These are phyloP conservation scores for Maniola hyperantus DNA, from an alignment of 2,888 invertebrate species.

Conservation along the genomic window DNA sequence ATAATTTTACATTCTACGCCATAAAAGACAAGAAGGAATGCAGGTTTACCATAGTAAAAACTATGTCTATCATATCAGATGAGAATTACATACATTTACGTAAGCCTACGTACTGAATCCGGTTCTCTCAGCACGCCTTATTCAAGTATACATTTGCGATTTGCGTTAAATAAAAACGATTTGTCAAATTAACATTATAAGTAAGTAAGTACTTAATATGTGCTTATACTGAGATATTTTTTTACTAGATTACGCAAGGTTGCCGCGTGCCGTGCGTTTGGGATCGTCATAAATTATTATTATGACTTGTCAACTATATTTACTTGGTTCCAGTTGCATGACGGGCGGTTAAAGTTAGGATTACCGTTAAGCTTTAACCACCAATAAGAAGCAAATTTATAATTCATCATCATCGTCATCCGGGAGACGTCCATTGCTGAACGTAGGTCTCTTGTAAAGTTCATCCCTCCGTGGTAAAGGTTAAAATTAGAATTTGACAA, in stretches of 20 bases:
- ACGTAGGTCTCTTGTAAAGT: too few relatives aligned
- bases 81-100: conserved; percentile 8
- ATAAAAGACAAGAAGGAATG: neutral
- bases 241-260: conserved; percentile 27
- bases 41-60: neutral
- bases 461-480: too few relatives aligned
- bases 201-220: too few relatives aligned
- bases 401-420: too few relatives aligned
- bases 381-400: too few relatives aligned
- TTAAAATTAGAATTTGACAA: too few relatives aligned
- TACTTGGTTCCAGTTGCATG: too few relatives aligned
- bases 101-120: conserved; percentile 19
- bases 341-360: too few relatives aligned
- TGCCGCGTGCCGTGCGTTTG: conserved; percentile 15
- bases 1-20: neutral
- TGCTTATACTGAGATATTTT: conserved; percentile 15
- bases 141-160: conserved; percentile 28
- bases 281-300: conserved; percentile 27
- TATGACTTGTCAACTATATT: neutral
- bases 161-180: conserved; percentile 30
- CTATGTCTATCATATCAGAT: neutral
- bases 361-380: too few relatives aligned
- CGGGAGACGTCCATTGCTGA: too few relatives aligned
- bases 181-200: conserved; percentile 38
- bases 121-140: conserved; percentile 27